A percentile compares a stretch with the other conserved stretches of the same genome.
Conservation (phyloP, 2,797 vertebrate genomes). For the Moxostoma hubbsi region DNA sequence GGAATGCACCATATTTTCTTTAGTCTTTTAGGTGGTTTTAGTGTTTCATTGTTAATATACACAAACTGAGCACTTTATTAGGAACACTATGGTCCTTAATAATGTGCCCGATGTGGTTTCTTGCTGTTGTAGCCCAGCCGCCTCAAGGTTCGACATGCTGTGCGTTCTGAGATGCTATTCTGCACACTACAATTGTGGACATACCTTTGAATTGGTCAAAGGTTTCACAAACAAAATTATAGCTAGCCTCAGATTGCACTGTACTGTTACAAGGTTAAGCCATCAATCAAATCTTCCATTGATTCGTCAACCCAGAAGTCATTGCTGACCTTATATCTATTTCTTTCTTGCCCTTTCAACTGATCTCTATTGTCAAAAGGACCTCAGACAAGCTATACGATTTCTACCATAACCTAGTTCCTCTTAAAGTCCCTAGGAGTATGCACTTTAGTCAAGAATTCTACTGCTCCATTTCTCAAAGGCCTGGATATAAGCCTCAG, state of each 20-base stretch:
- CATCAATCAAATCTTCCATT: constrained; percentile 32
- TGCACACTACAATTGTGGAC: background rate
- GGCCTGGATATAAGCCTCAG: constrained; percentile 45
- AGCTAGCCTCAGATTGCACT: background rate
- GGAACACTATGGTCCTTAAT: too few species aligned
- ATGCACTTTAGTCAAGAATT: background rate
- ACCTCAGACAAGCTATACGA: constrained; percentile 11
- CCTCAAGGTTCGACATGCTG: too few species aligned
- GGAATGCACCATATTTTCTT: background rate
- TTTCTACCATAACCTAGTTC: background rate
- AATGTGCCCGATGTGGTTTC: too few species aligned
- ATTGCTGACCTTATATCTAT: constrained; percentile 24
- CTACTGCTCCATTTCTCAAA: constrained; percentile 31
- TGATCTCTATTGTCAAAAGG: constrained; percentile 35
- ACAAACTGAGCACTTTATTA: too few species aligned
- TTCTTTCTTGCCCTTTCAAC: constrained; percentile 41
- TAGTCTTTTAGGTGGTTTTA: background rate
- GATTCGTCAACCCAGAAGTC: constrained; percentile 38
- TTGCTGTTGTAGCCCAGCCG: too few species aligned
- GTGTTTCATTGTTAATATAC: too few species aligned
- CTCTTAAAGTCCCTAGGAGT: background rate
- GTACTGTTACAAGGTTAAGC: constrained; percentile 28
- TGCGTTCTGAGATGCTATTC: too few species aligned
- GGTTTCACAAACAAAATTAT: background rate
- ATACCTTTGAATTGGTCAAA: background rate